A percentile compares a stretch with the other conserved stretches of the same genome.
phyloP scores from a whole-genome alignment of 2,888 invertebrate species.

The Chloroclysta siterata region DNA sequence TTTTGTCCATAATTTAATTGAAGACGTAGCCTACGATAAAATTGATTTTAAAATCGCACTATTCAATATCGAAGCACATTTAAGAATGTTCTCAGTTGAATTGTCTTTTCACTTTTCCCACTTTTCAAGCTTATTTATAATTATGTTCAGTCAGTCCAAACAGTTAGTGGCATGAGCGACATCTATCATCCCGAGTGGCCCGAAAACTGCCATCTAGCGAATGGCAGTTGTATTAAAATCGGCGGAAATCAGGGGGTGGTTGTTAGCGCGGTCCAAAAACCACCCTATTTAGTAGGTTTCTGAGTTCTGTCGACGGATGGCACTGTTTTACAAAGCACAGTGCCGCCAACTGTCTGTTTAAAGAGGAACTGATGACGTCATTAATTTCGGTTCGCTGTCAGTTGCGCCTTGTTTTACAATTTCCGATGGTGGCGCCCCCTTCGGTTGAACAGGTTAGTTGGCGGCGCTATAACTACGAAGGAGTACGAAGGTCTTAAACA shows the following conservation, averaged over 20 bases:
- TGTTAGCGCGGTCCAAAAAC: neutral
- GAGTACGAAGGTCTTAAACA: slow-evolving; percentile 54
- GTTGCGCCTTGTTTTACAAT: too few relatives aligned
- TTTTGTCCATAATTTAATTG: slow-evolving; percentile 3
- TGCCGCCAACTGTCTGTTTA: neutral
- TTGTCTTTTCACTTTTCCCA: slow-evolving; percentile 4
- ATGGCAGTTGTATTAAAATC: neutral
- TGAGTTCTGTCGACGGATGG: slow-evolving; percentile 10
- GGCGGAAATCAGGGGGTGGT: neutral
- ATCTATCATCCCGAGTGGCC: slow-evolving; percentile 13
- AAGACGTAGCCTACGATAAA: slow-evolving; percentile 14
- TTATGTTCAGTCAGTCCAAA: too few relatives aligned
- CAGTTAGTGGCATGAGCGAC: slow-evolving; percentile 1
- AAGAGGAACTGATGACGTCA: neutral
- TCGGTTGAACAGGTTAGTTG: neutral
- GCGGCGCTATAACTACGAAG: too few relatives aligned
- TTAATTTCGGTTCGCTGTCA: too few relatives aligned
- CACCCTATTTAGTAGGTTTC: neutral
- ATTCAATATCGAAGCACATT: slow-evolving; percentile 10
- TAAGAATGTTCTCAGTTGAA: slow-evolving; percentile 17
- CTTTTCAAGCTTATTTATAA: neutral
- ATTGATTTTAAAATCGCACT: slow-evolving; percentile 17
- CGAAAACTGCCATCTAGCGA: neutral
- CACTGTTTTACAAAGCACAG: slow-evolving; percentile 15
- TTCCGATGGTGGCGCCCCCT: neutral